These are phyloP conservation scores for Dasypogon diadema DNA, from an alignment of 2,888 invertebrate genomes.

Conservation along the genomic window DNA sequence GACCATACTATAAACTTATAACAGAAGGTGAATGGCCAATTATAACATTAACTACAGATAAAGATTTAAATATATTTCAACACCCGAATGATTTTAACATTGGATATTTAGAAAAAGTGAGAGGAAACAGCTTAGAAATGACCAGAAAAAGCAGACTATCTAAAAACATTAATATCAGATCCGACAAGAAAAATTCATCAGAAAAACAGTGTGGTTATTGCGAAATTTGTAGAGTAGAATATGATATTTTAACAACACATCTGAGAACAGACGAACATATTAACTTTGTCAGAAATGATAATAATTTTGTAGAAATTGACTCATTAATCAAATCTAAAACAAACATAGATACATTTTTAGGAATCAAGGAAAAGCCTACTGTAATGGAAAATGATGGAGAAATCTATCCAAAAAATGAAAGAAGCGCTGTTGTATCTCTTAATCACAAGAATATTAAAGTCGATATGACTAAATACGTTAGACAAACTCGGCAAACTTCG, in stretches of 20 bases:
- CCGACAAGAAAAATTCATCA: constrained; percentile 58
- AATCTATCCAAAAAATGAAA: neutral
- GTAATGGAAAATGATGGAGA: neutral
- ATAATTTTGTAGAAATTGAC: constrained; percentile 81
- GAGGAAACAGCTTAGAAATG: constrained; percentile 58
- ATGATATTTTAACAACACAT: constrained; percentile 78
- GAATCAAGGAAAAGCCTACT: constrained; percentile 60
- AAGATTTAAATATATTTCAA: constrained; percentile 54
- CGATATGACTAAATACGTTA: neutral
- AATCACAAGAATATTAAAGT: neutral
- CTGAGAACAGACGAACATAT: constrained; percentile 80
- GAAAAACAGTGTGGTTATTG: constrained; percentile 77
- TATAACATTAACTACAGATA: constrained; percentile 61
- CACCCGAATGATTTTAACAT: constrained; percentile 38
- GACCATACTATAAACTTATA: constrained; percentile 67
- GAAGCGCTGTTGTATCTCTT: neutral
- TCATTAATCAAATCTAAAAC: constrained; percentile 77
- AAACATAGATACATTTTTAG: constrained; percentile 78
- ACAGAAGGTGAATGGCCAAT: constrained; percentile 66
- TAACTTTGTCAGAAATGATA: constrained; percentile 79
- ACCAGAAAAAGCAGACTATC: constrained; percentile 65
- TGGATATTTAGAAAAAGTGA: constrained; percentile 38
- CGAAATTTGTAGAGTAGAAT: constrained; percentile 84
- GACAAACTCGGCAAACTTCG: constrained; percentile 22
- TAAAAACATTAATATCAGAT: constrained; percentile 50